phyloP scores from a whole-genome alignment of 2,797 vertebrate genomes.

The Sciaenops ocellatus region DNA sequence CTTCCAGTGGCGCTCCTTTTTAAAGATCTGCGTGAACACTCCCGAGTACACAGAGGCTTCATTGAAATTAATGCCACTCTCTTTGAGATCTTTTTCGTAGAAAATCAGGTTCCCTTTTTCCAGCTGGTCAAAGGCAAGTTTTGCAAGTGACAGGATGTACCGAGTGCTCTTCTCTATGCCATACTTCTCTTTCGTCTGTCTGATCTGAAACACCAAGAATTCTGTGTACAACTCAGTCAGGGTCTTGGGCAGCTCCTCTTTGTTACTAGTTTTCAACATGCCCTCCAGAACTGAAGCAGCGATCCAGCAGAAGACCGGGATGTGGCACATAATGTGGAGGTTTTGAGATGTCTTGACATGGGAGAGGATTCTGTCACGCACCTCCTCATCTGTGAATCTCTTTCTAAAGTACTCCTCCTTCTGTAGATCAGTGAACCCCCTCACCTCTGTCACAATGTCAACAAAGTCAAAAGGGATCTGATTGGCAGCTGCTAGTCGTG shows the following conservation, averaged over 20 bases:
- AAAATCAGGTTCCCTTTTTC: conserved; percentile 28
- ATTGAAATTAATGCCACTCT: conserved; percentile 12
- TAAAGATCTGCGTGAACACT: conserved; percentile 46
- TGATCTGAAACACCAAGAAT: conserved; percentile 39
- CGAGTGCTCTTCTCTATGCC: conserved; percentile 4
- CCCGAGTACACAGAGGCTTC: conserved; percentile 23
- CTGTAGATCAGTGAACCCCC: conserved; percentile 23
- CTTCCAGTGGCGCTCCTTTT: not conserved
- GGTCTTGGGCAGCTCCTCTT: conserved; percentile 23
- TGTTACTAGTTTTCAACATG: not conserved
- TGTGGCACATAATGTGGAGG: conserved; percentile 48
- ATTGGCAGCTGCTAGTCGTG: conserved; percentile 5
- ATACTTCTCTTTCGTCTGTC: not conserved
- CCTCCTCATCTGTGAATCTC: conserved; percentile 6
- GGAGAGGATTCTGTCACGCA: not conserved
- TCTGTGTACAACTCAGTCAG: conserved; percentile 45
- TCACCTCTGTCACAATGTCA: conserved; percentile 30
- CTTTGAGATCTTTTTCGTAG: conserved; percentile 34
- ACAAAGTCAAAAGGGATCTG: conserved; percentile 10
- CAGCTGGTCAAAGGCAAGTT: conserved; percentile 36
- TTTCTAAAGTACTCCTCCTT: conserved; percentile 32
- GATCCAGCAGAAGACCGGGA: conserved; percentile 46
- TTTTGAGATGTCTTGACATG: not conserved
- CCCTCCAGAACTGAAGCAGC: conserved; percentile 19
- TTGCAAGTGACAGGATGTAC: conserved; percentile 15